Conservation (phyloP, 2,113 vertebrate species). For the Cryptotis parvus region DNA sequence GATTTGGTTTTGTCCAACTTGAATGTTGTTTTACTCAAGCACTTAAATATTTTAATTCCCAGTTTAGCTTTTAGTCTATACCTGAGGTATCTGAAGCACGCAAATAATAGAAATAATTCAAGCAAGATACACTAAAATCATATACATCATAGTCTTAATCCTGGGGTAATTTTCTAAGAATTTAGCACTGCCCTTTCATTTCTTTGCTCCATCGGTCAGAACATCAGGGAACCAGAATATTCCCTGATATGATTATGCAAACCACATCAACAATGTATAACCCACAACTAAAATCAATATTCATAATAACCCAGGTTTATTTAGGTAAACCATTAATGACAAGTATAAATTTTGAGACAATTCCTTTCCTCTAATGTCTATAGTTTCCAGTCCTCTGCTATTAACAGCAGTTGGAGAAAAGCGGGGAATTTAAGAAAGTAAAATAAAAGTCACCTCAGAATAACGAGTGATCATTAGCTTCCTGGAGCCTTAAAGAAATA, state of each 20-base stretch:
- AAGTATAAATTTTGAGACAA: neutral
- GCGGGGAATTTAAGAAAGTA: neutral
- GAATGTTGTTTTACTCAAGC: no score
- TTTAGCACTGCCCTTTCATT: neutral
- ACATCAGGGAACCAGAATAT: neutral
- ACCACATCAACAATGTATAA: neutral
- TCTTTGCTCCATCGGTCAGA: neutral
- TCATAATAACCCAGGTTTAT: neutral
- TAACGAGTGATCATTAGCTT: conserved; percentile 34
- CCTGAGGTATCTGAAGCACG: no score
- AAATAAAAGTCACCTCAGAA: conserved; percentile 33
- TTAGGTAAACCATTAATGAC: neutral
- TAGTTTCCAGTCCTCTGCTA: neutral
- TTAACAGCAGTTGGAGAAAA: neutral
- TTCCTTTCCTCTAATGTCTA: neutral
- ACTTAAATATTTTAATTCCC: no score
- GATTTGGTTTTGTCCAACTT: no score
- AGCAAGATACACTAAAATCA: neutral
- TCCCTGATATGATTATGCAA: neutral
- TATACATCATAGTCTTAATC: neutral
- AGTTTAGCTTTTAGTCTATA: no score
- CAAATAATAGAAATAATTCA: no score
- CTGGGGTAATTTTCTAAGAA: neutral
- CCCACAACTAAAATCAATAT: neutral
- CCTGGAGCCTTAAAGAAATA: neutral